Conservation (phyloP, 1,140 invertebrate species). For the Teleopsis dalmanni region DNA sequence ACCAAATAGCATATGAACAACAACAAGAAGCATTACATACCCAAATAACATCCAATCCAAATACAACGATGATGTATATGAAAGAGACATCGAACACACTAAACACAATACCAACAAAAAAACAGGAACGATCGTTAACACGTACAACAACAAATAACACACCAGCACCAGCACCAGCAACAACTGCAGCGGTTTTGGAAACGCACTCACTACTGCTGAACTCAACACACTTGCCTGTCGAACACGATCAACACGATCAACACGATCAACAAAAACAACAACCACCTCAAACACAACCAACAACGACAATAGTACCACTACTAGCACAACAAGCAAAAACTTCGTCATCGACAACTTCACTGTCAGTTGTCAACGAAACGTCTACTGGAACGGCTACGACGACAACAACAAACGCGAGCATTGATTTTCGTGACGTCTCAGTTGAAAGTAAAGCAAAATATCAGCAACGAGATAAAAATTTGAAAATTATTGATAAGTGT, state of each 20-base stretch:
- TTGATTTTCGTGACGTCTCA: too few species aligned
- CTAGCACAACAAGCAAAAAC: background rate
- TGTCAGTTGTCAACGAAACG: constrained; percentile 41
- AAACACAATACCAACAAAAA: too few species aligned
- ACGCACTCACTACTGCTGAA: background rate
- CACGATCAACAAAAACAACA: too few species aligned
- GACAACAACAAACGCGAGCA: constrained; percentile 4
- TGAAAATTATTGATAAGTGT: too few species aligned
- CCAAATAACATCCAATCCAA: constrained; percentile 8
- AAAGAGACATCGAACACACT: too few species aligned
- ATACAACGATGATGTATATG: too few species aligned
- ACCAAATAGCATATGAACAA: background rate
- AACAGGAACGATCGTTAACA: too few species aligned
- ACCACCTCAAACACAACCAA: constrained; percentile 5
- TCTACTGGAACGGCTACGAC: constrained; percentile 18
- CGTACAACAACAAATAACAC: constrained; percentile 24
- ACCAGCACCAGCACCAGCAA: constrained; percentile 18
- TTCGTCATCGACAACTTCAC: constrained; percentile 4
- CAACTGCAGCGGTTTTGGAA: constrained; percentile 8
- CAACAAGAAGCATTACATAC: background rate
- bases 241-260: background rate
- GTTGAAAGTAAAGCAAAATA: too few species aligned
- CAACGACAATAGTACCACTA: background rate
- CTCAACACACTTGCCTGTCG: background rate
- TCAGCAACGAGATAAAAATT: constrained; percentile 4